Conservation (phyloP, 2,113 vertebrate species). For the Illadopsis cleaveri region DNA sequence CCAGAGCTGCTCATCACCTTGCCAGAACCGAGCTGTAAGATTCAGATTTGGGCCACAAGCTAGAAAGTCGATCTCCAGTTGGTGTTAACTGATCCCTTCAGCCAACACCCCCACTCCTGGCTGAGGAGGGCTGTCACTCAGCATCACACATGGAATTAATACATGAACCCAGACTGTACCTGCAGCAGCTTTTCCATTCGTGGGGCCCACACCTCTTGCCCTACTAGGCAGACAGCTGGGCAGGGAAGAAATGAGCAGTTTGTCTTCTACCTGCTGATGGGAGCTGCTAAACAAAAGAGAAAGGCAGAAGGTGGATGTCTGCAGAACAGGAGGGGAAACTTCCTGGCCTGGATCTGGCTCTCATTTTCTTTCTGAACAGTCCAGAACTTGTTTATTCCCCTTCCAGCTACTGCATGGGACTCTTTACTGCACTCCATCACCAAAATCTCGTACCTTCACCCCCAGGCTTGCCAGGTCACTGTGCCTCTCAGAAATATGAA, state of each 20-base stretch:
- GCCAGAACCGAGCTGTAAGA: background rate
- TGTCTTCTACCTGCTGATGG: background rate
- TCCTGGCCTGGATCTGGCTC: background rate
- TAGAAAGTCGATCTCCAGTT: constrained; percentile 10
- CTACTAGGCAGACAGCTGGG: background rate
- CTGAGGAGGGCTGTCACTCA: constrained; percentile 13
- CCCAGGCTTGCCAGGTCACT: background rate
- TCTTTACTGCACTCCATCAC: background rate
- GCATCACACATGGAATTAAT: constrained; percentile 28
- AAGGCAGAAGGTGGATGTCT: background rate
- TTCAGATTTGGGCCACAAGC: background rate
- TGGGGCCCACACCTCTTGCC: background rate
- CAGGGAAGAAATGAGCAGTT: background rate
- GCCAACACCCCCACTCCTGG: background rate
- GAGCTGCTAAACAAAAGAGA: background rate
- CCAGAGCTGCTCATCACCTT: background rate
- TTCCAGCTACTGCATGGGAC: background rate
- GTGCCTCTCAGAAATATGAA: background rate
- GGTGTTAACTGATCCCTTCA: constrained; percentile 20
- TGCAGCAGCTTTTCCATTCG: background rate
- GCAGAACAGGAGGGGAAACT: background rate
- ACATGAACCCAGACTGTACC: background rate
- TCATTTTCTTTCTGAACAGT: background rate
- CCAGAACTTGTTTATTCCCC: background rate
- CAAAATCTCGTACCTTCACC: background rate